Evolutionary conservation across 2,888 invertebrate genomes (phyloP), one percentile per base, ranked within the genome.

Genomic region (Lacanobia wlatinum): DNA sequence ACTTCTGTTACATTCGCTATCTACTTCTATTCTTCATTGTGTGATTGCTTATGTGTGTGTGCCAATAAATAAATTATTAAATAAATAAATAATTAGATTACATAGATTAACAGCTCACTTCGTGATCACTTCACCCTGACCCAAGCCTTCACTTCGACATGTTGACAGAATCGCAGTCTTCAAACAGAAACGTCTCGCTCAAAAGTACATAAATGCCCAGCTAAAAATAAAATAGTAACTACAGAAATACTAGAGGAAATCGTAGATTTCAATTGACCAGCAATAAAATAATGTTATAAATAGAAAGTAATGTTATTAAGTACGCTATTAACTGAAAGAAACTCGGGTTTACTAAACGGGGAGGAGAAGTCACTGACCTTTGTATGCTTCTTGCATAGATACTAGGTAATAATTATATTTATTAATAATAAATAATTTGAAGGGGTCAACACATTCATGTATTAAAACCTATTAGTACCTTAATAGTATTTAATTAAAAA

Each of bases 241-340:
- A 48, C 10, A 56, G 23, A 38, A 46, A 38, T 69, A 38, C 23
- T 18, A 56, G 8, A 48, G 48, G 50, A 50, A 50, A 28, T 50
- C n/a, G 0, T 12, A 34, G 50, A 50, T 34, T 38, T 59, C 28
- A 23, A 46, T 46, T 16, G 9, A 2, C 23, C 6, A 60, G 14
- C 38, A 46, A 38, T 70, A 46, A 59, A 53, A 59, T 70, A 16
- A 18, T 46, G 12, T 46, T 46, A 70, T 46, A n/a, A 69, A 16
- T 53, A 46, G 59, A 73, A 73, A 62, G 61, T 62, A 48, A n/a
- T 53, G 16, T 34, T n/a, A 52, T 56, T n/a, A n/a, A n/a, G 71
- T 61, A 48, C 23, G 4, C 3, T 48, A 48, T 28, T 40, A 56
- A 55, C 8, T 48, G 5, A 56, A 71, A 50, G 48, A 48, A 55